phyloP scores from a whole-genome alignment of 2,888 invertebrate species.

The Ctena decussata region DNA sequence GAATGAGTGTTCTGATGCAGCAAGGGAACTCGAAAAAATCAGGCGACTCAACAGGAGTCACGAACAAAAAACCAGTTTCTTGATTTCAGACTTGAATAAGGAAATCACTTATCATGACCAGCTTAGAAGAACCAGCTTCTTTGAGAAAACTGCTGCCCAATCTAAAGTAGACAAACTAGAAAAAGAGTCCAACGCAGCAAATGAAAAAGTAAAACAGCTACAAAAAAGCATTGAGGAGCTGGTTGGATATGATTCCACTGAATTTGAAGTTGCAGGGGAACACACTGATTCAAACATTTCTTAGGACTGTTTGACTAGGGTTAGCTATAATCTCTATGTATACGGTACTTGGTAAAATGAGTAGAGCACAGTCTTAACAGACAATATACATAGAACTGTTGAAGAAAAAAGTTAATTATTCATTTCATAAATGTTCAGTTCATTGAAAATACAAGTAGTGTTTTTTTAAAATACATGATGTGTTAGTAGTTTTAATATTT shows the following conservation, averaged over 20 bases:
- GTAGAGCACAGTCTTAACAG: background rate
- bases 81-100: background rate
- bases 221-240: conserved; percentile 4
- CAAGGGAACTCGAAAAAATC: background rate
- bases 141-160: background rate
- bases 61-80: background rate
- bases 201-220: background rate
- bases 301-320: too few relatives aligned
- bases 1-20: background rate
- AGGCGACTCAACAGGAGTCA: background rate
- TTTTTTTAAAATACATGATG: too few relatives aligned
- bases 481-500: too few relatives aligned
- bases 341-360: too few relatives aligned
- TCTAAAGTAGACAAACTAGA: background rate
- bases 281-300: too few relatives aligned
- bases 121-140: background rate
- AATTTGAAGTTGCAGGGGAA: too few relatives aligned
- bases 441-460: too few relatives aligned
- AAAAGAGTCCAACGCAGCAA: background rate
- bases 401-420: too few relatives aligned
- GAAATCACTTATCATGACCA: background rate
- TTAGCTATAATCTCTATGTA: too few relatives aligned
- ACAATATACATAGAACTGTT: background rate
- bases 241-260: background rate
- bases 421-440: too few relatives aligned